Conservation (phyloP, 2,797 vertebrate species). For the Sebastes ruberrimus region DNA sequence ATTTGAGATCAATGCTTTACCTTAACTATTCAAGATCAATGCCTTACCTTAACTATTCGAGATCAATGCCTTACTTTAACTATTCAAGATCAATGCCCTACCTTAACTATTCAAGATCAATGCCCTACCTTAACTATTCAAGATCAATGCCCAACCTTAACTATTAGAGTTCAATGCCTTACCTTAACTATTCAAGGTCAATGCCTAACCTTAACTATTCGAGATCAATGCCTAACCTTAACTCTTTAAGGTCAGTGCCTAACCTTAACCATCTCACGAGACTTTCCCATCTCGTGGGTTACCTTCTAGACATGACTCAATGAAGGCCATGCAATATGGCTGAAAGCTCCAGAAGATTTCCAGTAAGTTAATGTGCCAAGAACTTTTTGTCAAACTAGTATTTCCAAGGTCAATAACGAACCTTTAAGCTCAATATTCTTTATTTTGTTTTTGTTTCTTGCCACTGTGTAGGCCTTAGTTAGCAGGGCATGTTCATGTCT, state of each 20-base stretch:
- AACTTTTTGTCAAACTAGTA: neutral
- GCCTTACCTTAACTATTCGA: too few relatives aligned
- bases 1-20: rapidly evolving
- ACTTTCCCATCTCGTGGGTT: too few relatives aligned
- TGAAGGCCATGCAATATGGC: neutral
- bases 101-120: too few relatives aligned
- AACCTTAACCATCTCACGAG: too few relatives aligned
- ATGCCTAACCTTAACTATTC: too few relatives aligned
- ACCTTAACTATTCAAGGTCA: too few relatives aligned
- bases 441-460: neutral
- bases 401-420: neutral
- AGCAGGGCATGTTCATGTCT: neutral
- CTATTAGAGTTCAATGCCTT: too few relatives aligned
- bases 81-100: rapidly evolving
- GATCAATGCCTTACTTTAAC: too few relatives aligned
- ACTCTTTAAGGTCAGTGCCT: too few relatives aligned
- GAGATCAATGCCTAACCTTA: too few relatives aligned
- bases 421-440: neutral
- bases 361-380: neutral
- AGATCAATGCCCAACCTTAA: too few relatives aligned
- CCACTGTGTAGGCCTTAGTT: neutral
- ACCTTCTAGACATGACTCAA: neutral
- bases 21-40: rapidly evolving
- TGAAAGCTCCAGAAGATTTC: neutral
- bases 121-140: too few relatives aligned